phyloP scores from a whole-genome alignment of 2,888 invertebrate genomes.

The Laspeyria flexula region DNA sequence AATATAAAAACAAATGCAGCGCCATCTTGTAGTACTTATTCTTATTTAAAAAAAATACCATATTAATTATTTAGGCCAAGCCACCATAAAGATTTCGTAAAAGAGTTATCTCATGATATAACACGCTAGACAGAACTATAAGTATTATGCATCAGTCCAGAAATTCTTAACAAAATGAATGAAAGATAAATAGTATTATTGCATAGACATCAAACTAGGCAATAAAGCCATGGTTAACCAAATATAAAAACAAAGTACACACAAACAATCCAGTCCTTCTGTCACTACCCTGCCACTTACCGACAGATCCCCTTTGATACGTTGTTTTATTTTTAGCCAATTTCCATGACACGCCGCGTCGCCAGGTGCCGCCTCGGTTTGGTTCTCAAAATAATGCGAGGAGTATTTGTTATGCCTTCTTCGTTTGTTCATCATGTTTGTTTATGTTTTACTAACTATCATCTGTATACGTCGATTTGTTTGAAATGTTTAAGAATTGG shows the following conservation, averaged over 20 bases:
- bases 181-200: too few species aligned
- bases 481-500: constrained; percentile 1
- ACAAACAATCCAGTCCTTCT: constrained; percentile 18
- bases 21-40: too few species aligned
- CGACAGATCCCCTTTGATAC: constrained; percentile 59
- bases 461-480: constrained; percentile 8
- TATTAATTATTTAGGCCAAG: too few species aligned
- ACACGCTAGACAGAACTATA: too few species aligned
- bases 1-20: too few species aligned
- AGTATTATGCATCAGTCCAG: too few species aligned
- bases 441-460: constrained; percentile 27
- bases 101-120: too few species aligned
- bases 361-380: constrained; percentile 44
- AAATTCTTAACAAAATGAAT: too few species aligned
- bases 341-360: constrained; percentile 48
- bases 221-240: too few species aligned
- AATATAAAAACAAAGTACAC: background rate
- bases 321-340: constrained; percentile 55
- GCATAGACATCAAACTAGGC: too few species aligned
- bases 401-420: constrained; percentile 38
- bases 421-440: constrained; percentile 39
- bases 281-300: constrained; percentile 15
- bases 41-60: too few species aligned
- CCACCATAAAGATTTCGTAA: too few species aligned
- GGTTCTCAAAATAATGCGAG: constrained; percentile 45